Percentiles rank a stretch among this genome's conserved stretches.
Evolutionary conservation across 2,888 invertebrate species (phyloP).

Genomic region (Sinotaia quadrata): DNA sequence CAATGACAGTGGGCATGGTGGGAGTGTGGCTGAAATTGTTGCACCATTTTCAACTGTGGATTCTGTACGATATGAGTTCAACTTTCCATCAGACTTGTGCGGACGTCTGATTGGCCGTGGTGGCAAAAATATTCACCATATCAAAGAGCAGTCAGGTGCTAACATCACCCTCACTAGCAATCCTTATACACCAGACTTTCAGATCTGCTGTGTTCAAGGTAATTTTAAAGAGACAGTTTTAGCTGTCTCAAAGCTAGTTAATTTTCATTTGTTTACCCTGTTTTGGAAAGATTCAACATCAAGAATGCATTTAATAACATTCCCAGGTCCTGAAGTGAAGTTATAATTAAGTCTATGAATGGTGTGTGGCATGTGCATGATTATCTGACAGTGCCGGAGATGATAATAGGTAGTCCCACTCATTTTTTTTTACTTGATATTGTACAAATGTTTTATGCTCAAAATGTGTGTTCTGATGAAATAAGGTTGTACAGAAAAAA

Average conservation of each 20-base stretch:
- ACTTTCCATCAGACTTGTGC: conserved; percentile 77
- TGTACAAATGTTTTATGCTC: no score
- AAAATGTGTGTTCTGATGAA: no score
- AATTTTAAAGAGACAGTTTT: no score
- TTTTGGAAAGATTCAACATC: background rate
- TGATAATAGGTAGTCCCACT: no score
- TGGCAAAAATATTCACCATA: conserved; percentile 85
- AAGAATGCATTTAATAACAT: background rate
- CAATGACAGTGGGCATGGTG: conserved; percentile 87
- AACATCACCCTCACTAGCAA: conserved; percentile 85
- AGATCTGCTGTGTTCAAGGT: conserved; percentile 90
- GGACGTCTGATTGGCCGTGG: conserved; percentile 90
- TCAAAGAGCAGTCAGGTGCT: conserved; percentile 84
- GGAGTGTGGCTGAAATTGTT: conserved; percentile 76
- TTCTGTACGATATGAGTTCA: conserved; percentile 67
- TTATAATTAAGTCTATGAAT: background rate
- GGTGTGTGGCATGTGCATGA: no score
- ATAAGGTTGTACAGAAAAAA: no score
- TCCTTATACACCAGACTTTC: conserved; percentile 81
- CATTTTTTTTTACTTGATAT: no score
- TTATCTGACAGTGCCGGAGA: no score
- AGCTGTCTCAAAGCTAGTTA: no score
- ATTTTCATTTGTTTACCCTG: background rate
- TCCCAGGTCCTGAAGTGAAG: background rate
- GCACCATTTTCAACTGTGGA: conserved; percentile 40